phyloP scores from a whole-genome alignment of 1,140 invertebrate species.

The Hyposmocoma kahamanoa region DNA sequence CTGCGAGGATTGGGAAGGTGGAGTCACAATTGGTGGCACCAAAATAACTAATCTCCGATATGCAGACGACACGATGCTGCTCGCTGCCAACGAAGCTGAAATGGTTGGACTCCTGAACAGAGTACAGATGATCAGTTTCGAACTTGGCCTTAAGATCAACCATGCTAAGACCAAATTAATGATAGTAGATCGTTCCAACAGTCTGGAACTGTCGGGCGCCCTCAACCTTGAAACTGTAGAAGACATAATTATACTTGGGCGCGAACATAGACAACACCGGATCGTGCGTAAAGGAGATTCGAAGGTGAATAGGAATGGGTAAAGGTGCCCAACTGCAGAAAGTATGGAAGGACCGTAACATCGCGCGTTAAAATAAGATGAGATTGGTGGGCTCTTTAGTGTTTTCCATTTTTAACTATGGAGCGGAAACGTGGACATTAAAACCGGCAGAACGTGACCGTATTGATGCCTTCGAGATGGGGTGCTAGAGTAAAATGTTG shows the following conservation, averaged over 20 bases:
- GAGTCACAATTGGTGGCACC: constrained; percentile 3
- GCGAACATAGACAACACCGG: neutral
- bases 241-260: neutral
- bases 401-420: neutral
- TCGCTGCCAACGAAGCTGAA: constrained; percentile 2
- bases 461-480: neutral
- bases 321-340: neutral
- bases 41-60: constrained; percentile 12
- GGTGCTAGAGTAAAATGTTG: too few species aligned
- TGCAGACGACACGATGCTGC: constrained; percentile 6
- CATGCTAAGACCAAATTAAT: neutral
- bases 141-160: neutral
- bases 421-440: neutral
- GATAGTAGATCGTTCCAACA: neutral
- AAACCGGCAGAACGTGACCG: neutral
- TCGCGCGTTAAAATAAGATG: neutral
- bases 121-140: neutral
- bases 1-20: constrained; percentile 10
- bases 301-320: neutral
- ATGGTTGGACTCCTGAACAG: neutral
- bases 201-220: neutral
- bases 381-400: neutral
- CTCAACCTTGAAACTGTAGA: neutral
- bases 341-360: neutral
- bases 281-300: neutral